Conservation (phyloP, 2,113 vertebrate species). For the Saimiri boliviensis region DNA sequence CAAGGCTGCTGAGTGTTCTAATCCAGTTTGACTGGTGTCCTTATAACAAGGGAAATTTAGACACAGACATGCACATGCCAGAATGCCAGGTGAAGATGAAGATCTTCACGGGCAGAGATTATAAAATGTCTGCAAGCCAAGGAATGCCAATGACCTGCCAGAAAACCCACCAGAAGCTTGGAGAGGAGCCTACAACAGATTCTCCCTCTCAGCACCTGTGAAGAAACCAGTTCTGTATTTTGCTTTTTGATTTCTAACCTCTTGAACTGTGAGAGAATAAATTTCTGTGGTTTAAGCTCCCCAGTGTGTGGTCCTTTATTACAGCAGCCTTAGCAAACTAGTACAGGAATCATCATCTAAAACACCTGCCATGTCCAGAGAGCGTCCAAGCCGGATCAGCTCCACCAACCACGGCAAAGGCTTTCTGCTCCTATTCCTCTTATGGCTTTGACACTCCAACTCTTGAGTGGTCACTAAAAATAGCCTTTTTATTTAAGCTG, state of each 20-base stretch:
- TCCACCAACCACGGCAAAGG: rapidly evolving
- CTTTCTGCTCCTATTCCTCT: rapidly evolving
- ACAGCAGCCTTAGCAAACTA: neutral
- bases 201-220: neutral
- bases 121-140: neutral
- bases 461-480: rapidly evolving
- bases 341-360: neutral
- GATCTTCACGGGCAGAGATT: neutral
- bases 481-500: neutral
- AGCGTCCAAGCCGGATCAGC: no score
- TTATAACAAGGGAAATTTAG: no score
- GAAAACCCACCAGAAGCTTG: no score
- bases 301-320: neutral
- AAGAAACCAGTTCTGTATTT: no score
- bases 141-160: neutral
- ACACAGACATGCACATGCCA: neutral
- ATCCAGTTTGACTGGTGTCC: no score
- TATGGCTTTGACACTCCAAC: rapidly evolving
- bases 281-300: neutral
- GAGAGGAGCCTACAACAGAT: neutral
- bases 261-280: neutral
- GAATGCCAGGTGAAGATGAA: neutral
- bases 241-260: neutral
- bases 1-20: neutral
- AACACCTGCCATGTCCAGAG: neutral